Evolutionary conservation across 2,797 vertebrate genomes (phyloP).

Genomic region (Crocodylus rhombifer): DNA sequence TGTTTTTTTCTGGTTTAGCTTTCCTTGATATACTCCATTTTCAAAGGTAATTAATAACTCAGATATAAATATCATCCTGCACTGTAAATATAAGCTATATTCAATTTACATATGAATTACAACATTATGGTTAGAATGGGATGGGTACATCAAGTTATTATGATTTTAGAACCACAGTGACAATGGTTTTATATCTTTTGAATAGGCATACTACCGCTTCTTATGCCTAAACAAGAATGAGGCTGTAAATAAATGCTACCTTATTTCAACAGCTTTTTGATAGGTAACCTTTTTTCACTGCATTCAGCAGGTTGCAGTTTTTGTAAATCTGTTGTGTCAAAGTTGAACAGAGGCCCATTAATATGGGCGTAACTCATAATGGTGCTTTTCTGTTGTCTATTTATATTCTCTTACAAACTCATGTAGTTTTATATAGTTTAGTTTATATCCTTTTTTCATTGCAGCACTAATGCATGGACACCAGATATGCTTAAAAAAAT

Average conservation of each 20-base stretch:
- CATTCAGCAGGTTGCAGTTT: not conserved
- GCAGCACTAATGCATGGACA: slow-evolving; percentile 79
- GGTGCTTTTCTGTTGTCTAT: not conserved
- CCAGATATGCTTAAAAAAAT: slow-evolving; percentile 73
- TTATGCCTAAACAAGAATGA: not conserved
- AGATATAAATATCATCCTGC: not conserved
- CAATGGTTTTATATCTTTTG: not conserved
- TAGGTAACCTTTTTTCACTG: slow-evolving; percentile 10
- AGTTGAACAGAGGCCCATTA: accelerated
- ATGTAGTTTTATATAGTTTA: not conserved
- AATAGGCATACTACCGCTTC: not conserved
- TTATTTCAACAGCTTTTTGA: not conserved
- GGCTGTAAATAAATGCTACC: not conserved
- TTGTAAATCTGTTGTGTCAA: not conserved
- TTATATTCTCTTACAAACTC: not conserved
- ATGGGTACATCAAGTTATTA: not conserved
- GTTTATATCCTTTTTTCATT: slow-evolving; percentile 49
- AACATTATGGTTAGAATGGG: not conserved
- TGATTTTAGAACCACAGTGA: not conserved
- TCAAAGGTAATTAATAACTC: slow-evolving; percentile 81
- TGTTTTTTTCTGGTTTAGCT: slow-evolving; percentile 75
- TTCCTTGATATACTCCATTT: slow-evolving; percentile 84
- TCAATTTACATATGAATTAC: slow-evolving; percentile 25
- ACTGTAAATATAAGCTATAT: slow-evolving; percentile 28
- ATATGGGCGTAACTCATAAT: not conserved